Evolutionary conservation across 2,888 invertebrate genomes (phyloP), one percentile per base, ranked within the genome.

Genomic region (Ellobium chinense): DNA sequence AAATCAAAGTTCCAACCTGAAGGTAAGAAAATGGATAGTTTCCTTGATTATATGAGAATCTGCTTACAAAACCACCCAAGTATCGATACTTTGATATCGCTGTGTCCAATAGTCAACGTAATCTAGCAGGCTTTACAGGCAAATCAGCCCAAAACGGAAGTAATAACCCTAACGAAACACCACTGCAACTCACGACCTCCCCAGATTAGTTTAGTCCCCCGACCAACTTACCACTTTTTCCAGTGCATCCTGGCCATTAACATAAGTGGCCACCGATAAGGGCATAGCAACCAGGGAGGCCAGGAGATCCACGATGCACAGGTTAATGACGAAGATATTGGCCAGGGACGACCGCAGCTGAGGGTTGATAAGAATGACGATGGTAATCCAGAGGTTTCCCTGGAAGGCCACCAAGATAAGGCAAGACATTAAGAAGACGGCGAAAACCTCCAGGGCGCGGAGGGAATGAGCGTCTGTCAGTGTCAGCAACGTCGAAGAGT

Each of bases 271-370:
- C 1, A 80, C 80, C 0, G 84, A 80, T 18, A 82, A 14, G 1
- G 87, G 87, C 66, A 86, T 63, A 4, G 81, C 69, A 14, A 82
- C 21, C 0, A 82, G 39, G 12, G 85, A 76, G 0, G 81, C 83
- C 31, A 85, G 78, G 2, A 85, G 68, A 63, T 87, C 87, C 54
- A 83, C 75, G 1, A 74, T 27, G 73, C 83, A 83, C 31, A 87
- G 77, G 60, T 84, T 86, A 24, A 85, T 60, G 34, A 86, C 82
- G 56, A 86, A 85, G 29, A 84, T 69, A 66, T 85, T 82, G 14
- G 86, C 79, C 70, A 85, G 39, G n/a, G 82, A 74, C 3, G 39
- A 46, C 18, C 78, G 27, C 54, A 78, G 63, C 36, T 63, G 72
- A 5, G 78, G 78, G 24, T 24, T 70, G 63, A 54, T 78, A 24